Evolutionary conservation across 2,888 invertebrate species (phyloP).

Genomic region (Leucophenga montana): DNA sequence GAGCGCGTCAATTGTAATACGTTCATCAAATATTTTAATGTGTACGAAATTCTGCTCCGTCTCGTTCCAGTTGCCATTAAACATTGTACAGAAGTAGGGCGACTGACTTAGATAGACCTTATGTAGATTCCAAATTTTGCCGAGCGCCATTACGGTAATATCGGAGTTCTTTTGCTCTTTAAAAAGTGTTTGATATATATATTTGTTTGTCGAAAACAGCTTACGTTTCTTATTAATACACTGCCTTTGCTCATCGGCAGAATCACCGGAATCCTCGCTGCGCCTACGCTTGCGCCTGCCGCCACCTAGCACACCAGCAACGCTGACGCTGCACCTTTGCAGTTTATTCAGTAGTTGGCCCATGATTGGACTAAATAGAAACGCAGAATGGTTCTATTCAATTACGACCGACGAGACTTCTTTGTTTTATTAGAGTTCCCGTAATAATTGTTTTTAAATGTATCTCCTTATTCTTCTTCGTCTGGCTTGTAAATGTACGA

Average conservation of each 20-base stretch:
- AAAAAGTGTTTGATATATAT: too few relatives aligned
- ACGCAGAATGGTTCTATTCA: neutral
- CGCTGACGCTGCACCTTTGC: conserved; percentile 71
- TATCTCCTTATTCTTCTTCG: too few relatives aligned
- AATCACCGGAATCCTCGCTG: conserved; percentile 56
- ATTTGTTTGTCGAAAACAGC: conserved; percentile 81
- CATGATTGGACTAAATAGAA: conserved; percentile 62
- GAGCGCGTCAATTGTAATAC: conserved; percentile 80
- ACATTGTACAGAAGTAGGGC: conserved; percentile 85
- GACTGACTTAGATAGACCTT: conserved; percentile 87
- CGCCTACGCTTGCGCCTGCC: too few relatives aligned
- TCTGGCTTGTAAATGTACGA: too few relatives aligned
- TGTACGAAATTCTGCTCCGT: conserved; percentile 78
- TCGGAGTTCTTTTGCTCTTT: too few relatives aligned
- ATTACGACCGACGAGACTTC: neutral
- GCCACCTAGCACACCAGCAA: conserved; percentile 73
- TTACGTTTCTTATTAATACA: conserved; percentile 75
- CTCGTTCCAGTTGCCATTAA: too few relatives aligned
- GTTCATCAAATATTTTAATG: conserved; percentile 82
- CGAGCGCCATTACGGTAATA: too few relatives aligned
- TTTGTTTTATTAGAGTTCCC: neutral
- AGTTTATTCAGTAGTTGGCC: conserved; percentile 72
- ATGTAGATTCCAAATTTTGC: conserved; percentile 83
- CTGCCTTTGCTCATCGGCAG: conserved; percentile 68
- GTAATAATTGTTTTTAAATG: neutral